Percentiles rank a stretch among this genome's conserved stretches.
phyloP scores from a whole-genome alignment of 2,113 vertebrate genomes.

The Trematomus loennbergii region DNA sequence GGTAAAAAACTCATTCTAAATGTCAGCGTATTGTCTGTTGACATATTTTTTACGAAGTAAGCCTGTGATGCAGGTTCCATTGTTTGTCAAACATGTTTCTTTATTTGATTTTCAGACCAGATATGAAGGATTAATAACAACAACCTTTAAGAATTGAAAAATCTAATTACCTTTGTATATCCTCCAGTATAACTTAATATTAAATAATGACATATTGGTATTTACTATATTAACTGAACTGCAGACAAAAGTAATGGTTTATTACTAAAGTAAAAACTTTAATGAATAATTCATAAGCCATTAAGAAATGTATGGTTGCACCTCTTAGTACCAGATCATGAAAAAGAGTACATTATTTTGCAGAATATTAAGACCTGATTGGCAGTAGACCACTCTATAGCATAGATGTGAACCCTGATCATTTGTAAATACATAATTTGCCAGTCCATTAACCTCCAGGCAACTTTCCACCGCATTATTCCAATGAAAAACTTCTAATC shows the following conservation, averaged over 20 bases:
- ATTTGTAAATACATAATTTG: slow-evolving; percentile 6
- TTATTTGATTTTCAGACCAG: neutral
- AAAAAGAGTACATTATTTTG: neutral
- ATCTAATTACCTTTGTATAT: neutral
- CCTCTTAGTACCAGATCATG: too few species aligned
- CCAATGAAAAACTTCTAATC: slow-evolving; percentile 16
- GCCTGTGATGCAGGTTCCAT: neutral
- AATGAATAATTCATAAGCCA: neutral
- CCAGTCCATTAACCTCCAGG: neutral
- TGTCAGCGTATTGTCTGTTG: neutral
- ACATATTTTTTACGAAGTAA: neutral
- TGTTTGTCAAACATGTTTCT: neutral
- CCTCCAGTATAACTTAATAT: neutral
- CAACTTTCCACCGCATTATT: neutral
- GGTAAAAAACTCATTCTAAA: neutral
- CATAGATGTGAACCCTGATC: neutral
- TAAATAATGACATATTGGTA: neutral
- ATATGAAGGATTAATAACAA: neutral
- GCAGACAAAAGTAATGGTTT: neutral
- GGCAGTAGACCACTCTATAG: neutral
- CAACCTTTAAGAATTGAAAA: neutral
- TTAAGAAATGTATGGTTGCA: neutral
- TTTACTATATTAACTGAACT: neutral
- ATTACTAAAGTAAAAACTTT: neutral
- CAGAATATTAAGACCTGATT: neutral